Evolutionary conservation across 2,797 vertebrate species (phyloP).

Genomic region (Antrozous pallidus): DNA sequence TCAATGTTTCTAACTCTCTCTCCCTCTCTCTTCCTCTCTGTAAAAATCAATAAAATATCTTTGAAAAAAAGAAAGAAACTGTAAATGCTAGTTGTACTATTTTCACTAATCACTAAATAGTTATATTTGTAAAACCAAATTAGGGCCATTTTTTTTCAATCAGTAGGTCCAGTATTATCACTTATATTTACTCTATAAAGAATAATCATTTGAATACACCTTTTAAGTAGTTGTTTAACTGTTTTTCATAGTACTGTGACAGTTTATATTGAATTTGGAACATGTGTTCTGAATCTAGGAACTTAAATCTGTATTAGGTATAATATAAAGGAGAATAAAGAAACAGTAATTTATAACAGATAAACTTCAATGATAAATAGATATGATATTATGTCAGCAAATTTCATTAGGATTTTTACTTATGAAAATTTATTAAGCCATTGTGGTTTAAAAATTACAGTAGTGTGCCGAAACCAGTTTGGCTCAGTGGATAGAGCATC

Average conservation of each 20-base stretch:
- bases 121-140: slow-evolving; percentile 14
- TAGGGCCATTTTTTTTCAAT: not conserved
- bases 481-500: no score
- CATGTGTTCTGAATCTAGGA: not conserved
- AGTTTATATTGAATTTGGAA: slow-evolving; percentile 61
- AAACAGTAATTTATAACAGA: slow-evolving; percentile 46
- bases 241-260: slow-evolving; percentile 43
- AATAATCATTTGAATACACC: slow-evolving; percentile 45
- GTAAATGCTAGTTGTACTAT: not conserved
- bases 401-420: slow-evolving; percentile 64
- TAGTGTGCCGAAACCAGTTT: not conserved
- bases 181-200: slow-evolving; percentile 40
- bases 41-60: no score
- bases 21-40: no score
- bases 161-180: not conserved
- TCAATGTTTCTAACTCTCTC: no score
- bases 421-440: slow-evolving; percentile 51
- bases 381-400: slow-evolving; percentile 52
- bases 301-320: slow-evolving; percentile 38
- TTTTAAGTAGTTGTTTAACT: slow-evolving; percentile 46
- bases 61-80: no score
- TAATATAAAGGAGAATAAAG: slow-evolving; percentile 53
- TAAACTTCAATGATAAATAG: slow-evolving; percentile 44
- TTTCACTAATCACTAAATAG: not conserved
- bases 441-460: slow-evolving; percentile 55